Conservation (phyloP, 92 coral and sea anemone genomes). For the Zoanthus solanderi region DNA sequence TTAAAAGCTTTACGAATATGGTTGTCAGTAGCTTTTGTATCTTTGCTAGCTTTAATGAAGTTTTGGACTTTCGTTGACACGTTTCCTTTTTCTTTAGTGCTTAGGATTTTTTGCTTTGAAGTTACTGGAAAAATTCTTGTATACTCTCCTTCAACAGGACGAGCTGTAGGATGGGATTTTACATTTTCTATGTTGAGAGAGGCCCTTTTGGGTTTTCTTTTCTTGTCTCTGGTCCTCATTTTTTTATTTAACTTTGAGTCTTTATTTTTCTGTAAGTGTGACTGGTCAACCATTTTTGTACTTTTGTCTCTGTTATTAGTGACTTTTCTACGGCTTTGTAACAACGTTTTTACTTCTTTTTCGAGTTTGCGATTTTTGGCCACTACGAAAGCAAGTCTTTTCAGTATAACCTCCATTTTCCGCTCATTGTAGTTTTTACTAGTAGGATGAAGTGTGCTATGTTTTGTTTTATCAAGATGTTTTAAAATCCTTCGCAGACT, state of each 20-base stretch:
- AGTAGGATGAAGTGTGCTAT: slow-evolving; percentile 3
- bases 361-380: slow-evolving; percentile 73
- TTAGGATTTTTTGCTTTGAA: not conserved
- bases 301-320: not conserved
- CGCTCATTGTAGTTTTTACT: slow-evolving; percentile 12
- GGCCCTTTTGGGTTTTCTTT: not conserved
- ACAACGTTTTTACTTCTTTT: slow-evolving; percentile 62
- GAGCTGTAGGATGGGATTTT: not conserved
- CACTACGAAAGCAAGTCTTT: slow-evolving; percentile 64
- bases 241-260: not conserved
- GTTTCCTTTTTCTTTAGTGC: not conserved
- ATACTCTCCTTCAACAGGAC: not conserved
- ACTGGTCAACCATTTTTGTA: not conserved
- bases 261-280: not conserved
- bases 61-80: not conserved
- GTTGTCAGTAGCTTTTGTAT: not conserved
- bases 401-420: slow-evolving; percentile 66
- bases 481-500: slow-evolving; percentile 15
- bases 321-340: slow-evolving; percentile 30
- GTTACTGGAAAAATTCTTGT: not conserved
- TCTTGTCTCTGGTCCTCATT: not conserved
- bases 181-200: not conserved
- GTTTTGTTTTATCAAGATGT: slow-evolving; percentile 29
- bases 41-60: not conserved
- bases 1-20: not conserved